Evolutionary conservation across 2,797 vertebrate genomes (phyloP).

Genomic region (Diplodus puntazzo): DNA sequence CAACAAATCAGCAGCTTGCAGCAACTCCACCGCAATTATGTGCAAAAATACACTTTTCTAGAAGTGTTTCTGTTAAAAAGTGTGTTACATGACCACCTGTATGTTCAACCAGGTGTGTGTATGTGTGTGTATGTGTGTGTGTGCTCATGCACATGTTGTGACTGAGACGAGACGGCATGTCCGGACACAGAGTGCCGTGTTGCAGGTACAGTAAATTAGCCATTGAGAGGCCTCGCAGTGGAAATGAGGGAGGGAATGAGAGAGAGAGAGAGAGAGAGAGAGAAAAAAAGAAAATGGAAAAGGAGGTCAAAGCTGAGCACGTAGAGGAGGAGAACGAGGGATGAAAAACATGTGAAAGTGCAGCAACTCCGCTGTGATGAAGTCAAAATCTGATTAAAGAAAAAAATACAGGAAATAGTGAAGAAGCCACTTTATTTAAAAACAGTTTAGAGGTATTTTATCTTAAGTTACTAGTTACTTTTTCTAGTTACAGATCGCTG

Average conservation of each 20-base stretch:
- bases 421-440: no score
- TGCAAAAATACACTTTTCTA: neutral
- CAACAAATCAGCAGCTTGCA: neutral
- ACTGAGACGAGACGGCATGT: constrained; percentile 6
- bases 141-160: no score
- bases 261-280: neutral
- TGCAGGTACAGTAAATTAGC: constrained; percentile 9
- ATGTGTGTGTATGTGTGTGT: neutral
- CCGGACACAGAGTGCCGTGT: neutral
- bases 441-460: no score
- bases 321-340: neutral
- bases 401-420: no score
- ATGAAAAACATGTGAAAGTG: neutral
- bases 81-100: neutral
- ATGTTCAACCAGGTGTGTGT: neutral
- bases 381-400: no score
- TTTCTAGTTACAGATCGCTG: no score
- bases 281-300: neutral
- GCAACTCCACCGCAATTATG: neutral
- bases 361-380: neutral
- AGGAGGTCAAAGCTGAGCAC: neutral
- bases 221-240: neutral
- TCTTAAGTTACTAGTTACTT: no score
- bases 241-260: neutral
- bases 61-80: neutral